These are phyloP conservation scores for Octomys mimax DNA, from an alignment of 2,797 vertebrate species.

Conservation along the genomic window DNA sequence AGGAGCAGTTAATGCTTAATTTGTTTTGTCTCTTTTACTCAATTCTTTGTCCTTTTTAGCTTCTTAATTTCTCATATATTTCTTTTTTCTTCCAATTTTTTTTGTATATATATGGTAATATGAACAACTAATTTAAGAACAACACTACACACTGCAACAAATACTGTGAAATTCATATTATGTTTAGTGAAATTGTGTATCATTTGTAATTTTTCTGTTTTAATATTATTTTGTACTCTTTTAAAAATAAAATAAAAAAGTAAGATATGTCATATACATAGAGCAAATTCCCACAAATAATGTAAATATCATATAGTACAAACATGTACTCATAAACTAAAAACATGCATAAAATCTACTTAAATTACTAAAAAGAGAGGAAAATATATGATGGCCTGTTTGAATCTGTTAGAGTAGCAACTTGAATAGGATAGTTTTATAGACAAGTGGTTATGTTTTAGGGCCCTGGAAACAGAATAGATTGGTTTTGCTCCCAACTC, in stretches of 20 bases:
- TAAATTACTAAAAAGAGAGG: neutral
- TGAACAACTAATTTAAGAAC: too few species aligned
- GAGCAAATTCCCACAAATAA: neutral
- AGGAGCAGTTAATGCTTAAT: too few species aligned
- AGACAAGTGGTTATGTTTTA: neutral
- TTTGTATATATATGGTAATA: too few species aligned
- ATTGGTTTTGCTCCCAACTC: constrained; percentile 18
- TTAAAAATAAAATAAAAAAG: neutral
- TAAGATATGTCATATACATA: neutral
- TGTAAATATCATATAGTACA: neutral
- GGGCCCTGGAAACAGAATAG: neutral
- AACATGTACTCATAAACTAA: neutral
- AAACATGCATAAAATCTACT: neutral
- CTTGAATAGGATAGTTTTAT: neutral
- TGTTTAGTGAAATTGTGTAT: too few species aligned
- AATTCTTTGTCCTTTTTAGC: too few species aligned
- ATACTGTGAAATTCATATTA: too few species aligned
- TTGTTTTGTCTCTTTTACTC: too few species aligned
- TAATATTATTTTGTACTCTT: too few species aligned
- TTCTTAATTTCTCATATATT: too few species aligned
- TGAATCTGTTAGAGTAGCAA: neutral
- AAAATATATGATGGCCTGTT: neutral
- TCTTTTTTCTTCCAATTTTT: too few species aligned
- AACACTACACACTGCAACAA: too few species aligned
- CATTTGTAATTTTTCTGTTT: too few species aligned